These are phyloP conservation scores for Botrylloides violaceus DNA, from an alignment of 23 tunicate species.

Conservation along the genomic window DNA sequence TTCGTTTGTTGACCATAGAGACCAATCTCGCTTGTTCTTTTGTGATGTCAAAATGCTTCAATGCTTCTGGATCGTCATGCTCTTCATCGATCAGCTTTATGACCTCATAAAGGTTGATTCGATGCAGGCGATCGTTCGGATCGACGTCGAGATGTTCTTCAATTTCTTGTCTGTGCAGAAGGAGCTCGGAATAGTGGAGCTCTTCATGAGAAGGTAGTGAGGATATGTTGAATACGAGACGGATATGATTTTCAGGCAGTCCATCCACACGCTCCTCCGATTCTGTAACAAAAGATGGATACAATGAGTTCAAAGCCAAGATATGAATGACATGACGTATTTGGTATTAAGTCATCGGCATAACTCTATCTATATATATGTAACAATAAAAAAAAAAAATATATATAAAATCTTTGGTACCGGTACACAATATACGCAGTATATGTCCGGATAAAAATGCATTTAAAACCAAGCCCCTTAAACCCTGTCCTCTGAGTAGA, in stretches of 20 bases:
- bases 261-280: constrained; percentile 46
- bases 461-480: no score
- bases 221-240: constrained; percentile 57
- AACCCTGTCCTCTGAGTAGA: no score
- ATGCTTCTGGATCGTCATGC: neutral
- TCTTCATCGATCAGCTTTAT: constrained; percentile 29
- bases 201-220: constrained; percentile 50
- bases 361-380: no score
- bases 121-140: constrained; percentile 27
- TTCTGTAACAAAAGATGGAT: constrained; percentile 28
- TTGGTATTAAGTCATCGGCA: no score
- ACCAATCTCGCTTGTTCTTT: constrained; percentile 11
- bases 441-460: no score
- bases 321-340: no score
- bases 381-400: no score
- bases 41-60: neutral
- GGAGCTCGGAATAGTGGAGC: constrained; percentile 53
- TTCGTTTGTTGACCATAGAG: constrained; percentile 8
- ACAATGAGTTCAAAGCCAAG: no score
- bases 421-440: no score
- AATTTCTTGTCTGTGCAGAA: constrained; percentile 61
- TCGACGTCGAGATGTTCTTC: constrained; percentile 16
- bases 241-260: constrained; percentile 65
- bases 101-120: constrained; percentile 74
- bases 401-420: no score